Evolutionary conservation across 2,797 vertebrate genomes (phyloP), one percentile per base, ranked within the genome.

Genomic region (Mormyrops boulengeri): DNA sequence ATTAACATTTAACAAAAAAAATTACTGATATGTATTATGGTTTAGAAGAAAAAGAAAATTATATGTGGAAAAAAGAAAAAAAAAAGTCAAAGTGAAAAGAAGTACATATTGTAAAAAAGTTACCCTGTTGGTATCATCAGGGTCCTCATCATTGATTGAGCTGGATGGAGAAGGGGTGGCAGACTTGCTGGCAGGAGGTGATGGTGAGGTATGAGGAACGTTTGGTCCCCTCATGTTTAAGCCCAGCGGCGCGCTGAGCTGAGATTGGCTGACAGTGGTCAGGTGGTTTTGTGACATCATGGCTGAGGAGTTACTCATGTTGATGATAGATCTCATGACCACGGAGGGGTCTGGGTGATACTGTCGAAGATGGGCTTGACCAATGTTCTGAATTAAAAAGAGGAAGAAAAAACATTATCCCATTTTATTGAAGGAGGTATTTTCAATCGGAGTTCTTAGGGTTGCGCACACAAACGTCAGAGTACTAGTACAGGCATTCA

Each of bases 171-270:
- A 99, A 0, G 99, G 99, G 0, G 99, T 99, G 87, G 98, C 98
- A 0, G 99, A 99, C 94, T 99, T 99, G 96, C 99, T 99, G 19
- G 98, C 97, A 2, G 99, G 99, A 41, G 99, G 98, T n/a, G 99
- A 99, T 4, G 99, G 99, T 66, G 99, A 98, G 0, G 98, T 98
- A 90, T 99, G 99, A 88, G 97, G 95, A 92, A 99, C 94, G 92
- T 96, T 97, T 93, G 96, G 94, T 80, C 97, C 97, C 44, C 96
- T 97, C 96, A 99, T 95, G 94, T 97, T 99, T 88, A 99, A 94
- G 91, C 97, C 98, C 94, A 99, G 88, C 94, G 99, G 98, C 0
- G 97, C 95, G 0, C 97, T 99, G 90, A 99, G 97, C 93, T 99
- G 99, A 57, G 98, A 98, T 91, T 99, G 98, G 96, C 98, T 99